Evolutionary conservation across 1,140 invertebrate species (phyloP), one percentile per base, ranked within the genome.

Genomic region (Spodoptera litura): DNA sequence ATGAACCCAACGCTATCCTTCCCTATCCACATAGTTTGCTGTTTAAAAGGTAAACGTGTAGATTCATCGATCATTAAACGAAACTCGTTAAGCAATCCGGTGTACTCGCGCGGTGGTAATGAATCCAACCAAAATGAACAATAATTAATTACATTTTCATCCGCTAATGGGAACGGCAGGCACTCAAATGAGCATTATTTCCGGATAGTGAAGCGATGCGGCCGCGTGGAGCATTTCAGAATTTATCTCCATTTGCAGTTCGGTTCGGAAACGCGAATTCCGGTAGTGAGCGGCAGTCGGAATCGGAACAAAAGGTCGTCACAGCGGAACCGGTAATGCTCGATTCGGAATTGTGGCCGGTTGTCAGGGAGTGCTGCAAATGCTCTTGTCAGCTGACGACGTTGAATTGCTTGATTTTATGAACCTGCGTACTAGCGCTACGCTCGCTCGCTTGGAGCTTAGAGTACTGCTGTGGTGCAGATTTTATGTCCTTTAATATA

Each of bases 221-320:
- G 78, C 73, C 71, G 66, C 76, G 75, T 75, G 68, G 70, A 79
- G 44, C 72, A 58, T 73, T 87, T 79, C 79, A 73, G 79, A 81
- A 87, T 89, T 85, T 85, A 88, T 89, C 80, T 85, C 75, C 85
- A 88, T 88, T 88, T 86, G 82, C 81, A 85, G 82, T 85, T 85
- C 81, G 76, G 78, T 86, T 85, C 85, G 81, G 84, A 85, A 86
- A 84, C 82, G 80, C 82, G 64, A 83, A 80, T 86, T 84, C 83
- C 84, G 85, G 76, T 78, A 62, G 73, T 49, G 73, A 78, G 80
- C 71, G 81, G 83, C 78, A 77, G 59, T 78, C 81, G 80, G 82
- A 78, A 66, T 79, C 83, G 73, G 80, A 81, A 87, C 86, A 88
- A 88, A 88, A 89, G 85, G 80, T 87, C 85, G 85, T 85, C 83